phyloP scores from a whole-genome alignment of 2,797 vertebrate genomes.

The Anguilla anguilla region DNA sequence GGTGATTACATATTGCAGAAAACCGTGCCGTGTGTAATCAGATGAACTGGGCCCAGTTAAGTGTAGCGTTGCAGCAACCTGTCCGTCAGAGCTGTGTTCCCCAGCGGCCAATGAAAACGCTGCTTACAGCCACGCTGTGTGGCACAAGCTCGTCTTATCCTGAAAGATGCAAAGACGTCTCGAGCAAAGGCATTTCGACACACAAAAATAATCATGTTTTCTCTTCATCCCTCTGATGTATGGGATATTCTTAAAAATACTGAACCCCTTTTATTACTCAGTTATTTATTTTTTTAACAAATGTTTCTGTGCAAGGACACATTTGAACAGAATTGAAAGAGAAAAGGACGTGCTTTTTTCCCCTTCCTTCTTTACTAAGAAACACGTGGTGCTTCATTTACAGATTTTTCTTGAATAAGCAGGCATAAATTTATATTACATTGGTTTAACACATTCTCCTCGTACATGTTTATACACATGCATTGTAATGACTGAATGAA shows the following conservation, averaged over 20 bases:
- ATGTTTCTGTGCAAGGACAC: not conserved
- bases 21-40: slow-evolving; percentile 68
- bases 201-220: not conserved
- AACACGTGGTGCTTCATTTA: not conserved
- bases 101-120: slow-evolving; percentile 65
- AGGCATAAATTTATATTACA: not conserved
- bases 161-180: slow-evolving; percentile 47
- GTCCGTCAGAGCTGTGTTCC: slow-evolving; percentile 76
- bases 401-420: not conserved
- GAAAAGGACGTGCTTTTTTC: not conserved
- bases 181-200: slow-evolving; percentile 39
- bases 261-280: not conserved
- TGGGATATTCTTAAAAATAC: not conserved
- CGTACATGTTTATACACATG: not conserved
- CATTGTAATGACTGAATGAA: not conserved
- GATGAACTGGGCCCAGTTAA: slow-evolving; percentile 79
- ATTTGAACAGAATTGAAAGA: not conserved
- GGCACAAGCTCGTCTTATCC: slow-evolving; percentile 38
- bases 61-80: slow-evolving; percentile 72
- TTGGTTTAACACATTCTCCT: not conserved
- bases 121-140: slow-evolving; percentile 68
- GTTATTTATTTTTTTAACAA: not conserved
- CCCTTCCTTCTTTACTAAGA: not conserved
- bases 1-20: slow-evolving; percentile 84
- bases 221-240: not conserved